Evolutionary conservation across 2,113 vertebrate species (phyloP).

Genomic region (Apeltes quadracus): DNA sequence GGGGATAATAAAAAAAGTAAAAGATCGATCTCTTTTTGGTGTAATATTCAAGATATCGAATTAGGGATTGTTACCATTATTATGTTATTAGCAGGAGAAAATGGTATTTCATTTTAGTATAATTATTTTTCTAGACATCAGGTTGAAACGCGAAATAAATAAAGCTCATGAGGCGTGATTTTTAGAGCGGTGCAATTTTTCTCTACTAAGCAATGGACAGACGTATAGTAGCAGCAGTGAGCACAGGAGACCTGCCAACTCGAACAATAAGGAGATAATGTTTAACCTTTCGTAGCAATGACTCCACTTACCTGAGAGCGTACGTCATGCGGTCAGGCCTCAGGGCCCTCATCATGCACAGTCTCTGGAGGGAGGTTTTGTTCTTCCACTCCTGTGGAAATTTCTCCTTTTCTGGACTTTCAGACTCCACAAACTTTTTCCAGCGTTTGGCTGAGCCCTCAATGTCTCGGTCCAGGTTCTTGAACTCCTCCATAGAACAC

Average conservation of each 20-base stretch:
- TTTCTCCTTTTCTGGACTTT: slow-evolving; percentile 94
- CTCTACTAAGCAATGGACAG: slow-evolving; percentile 1
- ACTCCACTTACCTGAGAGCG: slow-evolving; percentile 81
- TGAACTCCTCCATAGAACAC: slow-evolving; percentile 90
- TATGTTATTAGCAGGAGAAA: not conserved
- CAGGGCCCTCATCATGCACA: slow-evolving; percentile 89
- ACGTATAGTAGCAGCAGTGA: not conserved
- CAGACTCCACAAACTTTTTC: slow-evolving; percentile 93
- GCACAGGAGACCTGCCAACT: not conserved
- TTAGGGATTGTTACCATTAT: too few relatives aligned
- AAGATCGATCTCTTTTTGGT: not conserved
- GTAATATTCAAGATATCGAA: not conserved
- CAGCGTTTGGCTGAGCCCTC: slow-evolving; percentile 93
- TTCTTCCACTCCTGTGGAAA: slow-evolving; percentile 97
- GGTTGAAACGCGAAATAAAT: slow-evolving; percentile 8
- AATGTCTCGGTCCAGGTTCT: slow-evolving; percentile 91
- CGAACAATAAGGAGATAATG: slow-evolving; percentile 20
- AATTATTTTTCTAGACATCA: not conserved
- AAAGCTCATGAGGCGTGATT: slow-evolving; percentile 16
- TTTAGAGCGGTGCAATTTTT: not conserved
- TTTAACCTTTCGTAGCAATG: slow-evolving; percentile 20
- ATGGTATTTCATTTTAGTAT: not conserved
- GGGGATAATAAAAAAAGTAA: not conserved
- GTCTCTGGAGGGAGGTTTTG: slow-evolving; percentile 87
- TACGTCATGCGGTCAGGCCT: slow-evolving; percentile 90